Evolutionary conservation across 1,140 invertebrate genomes (phyloP).

Genomic region (Anastatus disparis): DNA sequence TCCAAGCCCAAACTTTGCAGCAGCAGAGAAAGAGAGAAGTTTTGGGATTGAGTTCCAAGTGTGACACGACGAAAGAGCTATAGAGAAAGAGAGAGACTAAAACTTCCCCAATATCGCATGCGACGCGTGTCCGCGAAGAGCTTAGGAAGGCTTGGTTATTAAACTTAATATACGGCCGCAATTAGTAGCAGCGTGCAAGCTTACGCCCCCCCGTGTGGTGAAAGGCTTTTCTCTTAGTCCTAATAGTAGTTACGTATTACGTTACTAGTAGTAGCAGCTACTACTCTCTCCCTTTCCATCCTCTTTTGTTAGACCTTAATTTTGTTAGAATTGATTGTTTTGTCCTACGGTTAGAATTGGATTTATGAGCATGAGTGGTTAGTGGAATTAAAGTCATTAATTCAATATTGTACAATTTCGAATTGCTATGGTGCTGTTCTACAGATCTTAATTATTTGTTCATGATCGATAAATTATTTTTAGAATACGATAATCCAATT

Average conservation of each 20-base stretch:
- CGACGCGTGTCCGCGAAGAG: conserved; percentile 45
- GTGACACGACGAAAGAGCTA: neutral
- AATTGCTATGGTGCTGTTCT: no score
- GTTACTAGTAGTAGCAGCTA: no score
- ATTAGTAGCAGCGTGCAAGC: conserved; percentile 62
- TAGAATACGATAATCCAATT: no score
- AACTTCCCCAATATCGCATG: conserved; percentile 59
- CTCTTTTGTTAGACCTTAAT: conserved; percentile 8
- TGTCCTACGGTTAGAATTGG: conserved; percentile 1
- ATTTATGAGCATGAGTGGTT: no score
- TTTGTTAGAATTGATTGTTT: conserved; percentile 27
- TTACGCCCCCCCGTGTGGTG: conserved; percentile 36
- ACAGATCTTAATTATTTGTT: no score
- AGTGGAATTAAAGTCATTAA: no score
- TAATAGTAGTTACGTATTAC: no score
- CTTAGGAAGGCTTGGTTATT: conserved; percentile 59
- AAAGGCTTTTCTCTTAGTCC: neutral
- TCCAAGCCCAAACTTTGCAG: neutral
- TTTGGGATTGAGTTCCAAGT: neutral
- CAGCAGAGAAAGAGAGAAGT: neutral
- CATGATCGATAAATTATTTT: no score
- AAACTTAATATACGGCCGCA: conserved; percentile 65
- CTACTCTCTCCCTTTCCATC: neutral
- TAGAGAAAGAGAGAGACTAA: no score
- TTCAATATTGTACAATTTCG: no score